Evolutionary conservation across 2,113 vertebrate genomes (phyloP).

Genomic region (Dermatemys mawii): DNA sequence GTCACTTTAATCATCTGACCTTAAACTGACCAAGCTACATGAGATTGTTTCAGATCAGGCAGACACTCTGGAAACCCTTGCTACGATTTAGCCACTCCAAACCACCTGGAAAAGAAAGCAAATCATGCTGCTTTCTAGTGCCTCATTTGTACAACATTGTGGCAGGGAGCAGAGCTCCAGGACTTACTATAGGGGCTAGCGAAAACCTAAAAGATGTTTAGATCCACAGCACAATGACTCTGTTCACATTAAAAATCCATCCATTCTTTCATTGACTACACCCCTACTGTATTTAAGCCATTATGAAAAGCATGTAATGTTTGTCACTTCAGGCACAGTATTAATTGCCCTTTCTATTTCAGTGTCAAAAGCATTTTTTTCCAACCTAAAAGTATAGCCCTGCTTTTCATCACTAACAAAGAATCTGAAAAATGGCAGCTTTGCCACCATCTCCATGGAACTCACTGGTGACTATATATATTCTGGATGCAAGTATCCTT

Average conservation of each 20-base stretch:
- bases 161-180: background rate
- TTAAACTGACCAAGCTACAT: rapidly evolving
- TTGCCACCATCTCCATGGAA: background rate
- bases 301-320: background rate
- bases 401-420: background rate
- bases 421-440: background rate
- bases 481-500: background rate
- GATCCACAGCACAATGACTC: background rate
- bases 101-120: background rate
- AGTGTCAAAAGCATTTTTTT: background rate
- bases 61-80: background rate
- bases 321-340: background rate
- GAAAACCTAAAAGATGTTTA: background rate
- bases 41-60: background rate
- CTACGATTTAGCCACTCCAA: background rate
- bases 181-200: background rate
- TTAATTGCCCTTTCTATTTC: background rate
- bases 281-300: background rate
- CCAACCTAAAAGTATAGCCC: background rate
- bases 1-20: rapidly evolving
- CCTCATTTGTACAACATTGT: background rate
- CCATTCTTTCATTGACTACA: background rate
- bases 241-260: background rate
- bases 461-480: background rate
- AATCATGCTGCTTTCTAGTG: background rate